Conservation (phyloP, 1,140 invertebrate genomes). For the Meloidogyne chitwoodi region DNA sequence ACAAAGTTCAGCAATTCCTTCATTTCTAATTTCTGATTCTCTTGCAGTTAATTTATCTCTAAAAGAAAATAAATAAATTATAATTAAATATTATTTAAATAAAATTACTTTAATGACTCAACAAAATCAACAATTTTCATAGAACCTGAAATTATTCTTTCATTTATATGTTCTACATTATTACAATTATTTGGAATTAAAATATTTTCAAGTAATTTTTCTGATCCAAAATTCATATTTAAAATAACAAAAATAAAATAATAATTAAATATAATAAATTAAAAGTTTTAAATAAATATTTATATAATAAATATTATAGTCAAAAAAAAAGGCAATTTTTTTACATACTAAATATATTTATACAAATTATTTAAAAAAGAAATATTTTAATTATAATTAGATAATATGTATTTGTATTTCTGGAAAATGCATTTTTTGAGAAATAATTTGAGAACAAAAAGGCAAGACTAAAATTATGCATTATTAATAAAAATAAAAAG, state of each 20-base stretch:
- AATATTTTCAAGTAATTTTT: background rate
- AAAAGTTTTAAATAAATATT: too few species aligned
- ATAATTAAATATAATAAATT: too few species aligned
- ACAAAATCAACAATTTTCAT: background rate
- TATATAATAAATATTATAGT: background rate
- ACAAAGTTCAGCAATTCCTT: slow-evolving; percentile 19
- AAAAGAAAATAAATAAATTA: slow-evolving; percentile 1
- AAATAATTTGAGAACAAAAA: background rate
- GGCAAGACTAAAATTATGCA: background rate
- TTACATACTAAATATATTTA: background rate
- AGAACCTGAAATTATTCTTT: background rate
- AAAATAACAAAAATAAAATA: too few species aligned
- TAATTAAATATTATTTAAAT: too few species aligned
- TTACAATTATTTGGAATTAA: background rate
- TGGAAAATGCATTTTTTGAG: background rate
- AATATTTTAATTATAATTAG: background rate
- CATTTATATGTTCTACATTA: background rate
- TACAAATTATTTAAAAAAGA: background rate
- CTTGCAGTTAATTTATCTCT: slow-evolving; percentile 20
- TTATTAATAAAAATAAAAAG: background rate
- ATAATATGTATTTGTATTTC: background rate
- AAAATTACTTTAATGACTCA: background rate
- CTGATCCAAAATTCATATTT: background rate
- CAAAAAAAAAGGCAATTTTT: background rate
- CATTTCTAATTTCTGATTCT: slow-evolving; percentile 15